A percentile compares a stretch with the other conserved stretches of the same genome.
These are phyloP conservation scores for Watsonalla cultraria DNA, from an alignment of 2,888 invertebrate species.

Conservation along the genomic window DNA sequence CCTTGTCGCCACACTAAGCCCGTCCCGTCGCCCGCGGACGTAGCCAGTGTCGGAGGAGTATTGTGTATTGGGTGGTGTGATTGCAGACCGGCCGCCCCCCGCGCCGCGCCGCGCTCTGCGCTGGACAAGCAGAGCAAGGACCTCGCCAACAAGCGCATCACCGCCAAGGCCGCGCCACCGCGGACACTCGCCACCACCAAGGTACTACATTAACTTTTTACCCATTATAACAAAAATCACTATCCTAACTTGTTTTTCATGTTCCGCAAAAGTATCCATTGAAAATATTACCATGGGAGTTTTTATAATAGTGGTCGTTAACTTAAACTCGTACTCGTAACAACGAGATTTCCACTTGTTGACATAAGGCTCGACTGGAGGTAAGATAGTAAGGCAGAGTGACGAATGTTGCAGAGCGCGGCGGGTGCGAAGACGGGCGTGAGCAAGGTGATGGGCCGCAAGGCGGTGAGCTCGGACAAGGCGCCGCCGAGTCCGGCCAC, in stretches of 20 bases:
- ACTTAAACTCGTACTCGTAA: too few species aligned
- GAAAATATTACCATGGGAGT: too few species aligned
- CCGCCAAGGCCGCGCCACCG: slow-evolving; percentile 69
- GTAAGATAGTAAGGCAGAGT: too few species aligned
- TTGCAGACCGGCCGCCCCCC: slow-evolving; percentile 27
- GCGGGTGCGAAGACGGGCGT: background rate
- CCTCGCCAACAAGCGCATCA: slow-evolving; percentile 83
- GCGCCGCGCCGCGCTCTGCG: slow-evolving; percentile 34
- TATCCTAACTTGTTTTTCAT: too few species aligned
- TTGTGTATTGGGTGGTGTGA: too few species aligned
- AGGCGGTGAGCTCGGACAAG: slow-evolving; percentile 39
- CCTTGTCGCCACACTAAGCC: slow-evolving; percentile 26
- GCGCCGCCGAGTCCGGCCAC: slow-evolving; percentile 70
- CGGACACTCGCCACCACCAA: slow-evolving; percentile 57
- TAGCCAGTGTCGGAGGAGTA: slow-evolving; percentile 24
- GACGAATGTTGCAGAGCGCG: background rate
- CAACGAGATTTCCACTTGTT: too few species aligned
- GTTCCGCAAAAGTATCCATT: too few species aligned
- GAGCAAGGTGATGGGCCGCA: slow-evolving; percentile 19
- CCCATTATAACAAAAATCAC: background rate
- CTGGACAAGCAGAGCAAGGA: slow-evolving; percentile 83
- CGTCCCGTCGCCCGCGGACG: slow-evolving; percentile 10
- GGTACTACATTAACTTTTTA: slow-evolving; percentile 32
- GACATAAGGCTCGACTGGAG: too few species aligned
- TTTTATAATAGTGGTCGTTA: too few species aligned